phyloP scores from a whole-genome alignment of 2,113 vertebrate genomes.

The Nasalis larvatus region DNA sequence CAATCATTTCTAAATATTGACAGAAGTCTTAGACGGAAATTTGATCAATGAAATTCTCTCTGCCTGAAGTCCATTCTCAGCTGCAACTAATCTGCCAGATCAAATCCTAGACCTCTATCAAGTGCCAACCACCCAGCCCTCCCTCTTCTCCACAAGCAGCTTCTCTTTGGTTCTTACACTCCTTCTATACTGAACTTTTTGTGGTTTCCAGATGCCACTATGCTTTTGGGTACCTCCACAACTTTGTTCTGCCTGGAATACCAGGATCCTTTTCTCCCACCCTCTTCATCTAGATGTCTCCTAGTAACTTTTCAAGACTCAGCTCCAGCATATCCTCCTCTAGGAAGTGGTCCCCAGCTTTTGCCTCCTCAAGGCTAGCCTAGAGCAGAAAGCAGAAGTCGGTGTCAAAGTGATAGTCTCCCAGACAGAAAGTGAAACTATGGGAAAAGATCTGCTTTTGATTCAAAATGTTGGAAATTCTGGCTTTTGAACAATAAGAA shows the following conservation, averaged over 20 bases:
- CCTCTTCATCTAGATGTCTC: neutral
- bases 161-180: neutral
- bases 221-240: neutral
- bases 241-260: neutral
- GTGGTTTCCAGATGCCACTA: neutral
- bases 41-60: neutral
- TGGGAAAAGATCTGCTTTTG: neutral
- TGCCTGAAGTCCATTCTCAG: neutral
- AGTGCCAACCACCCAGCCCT: neutral
- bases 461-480: neutral
- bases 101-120: neutral
- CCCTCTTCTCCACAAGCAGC: neutral
- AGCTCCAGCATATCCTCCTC: neutral
- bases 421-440: neutral
- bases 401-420: neutral
- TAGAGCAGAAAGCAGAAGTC: neutral
- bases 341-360: neutral
- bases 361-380: neutral
- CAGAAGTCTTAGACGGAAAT: neutral
- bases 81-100: neutral
- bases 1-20: neutral
- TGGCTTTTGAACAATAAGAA: too few species aligned
- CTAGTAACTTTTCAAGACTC: neutral
- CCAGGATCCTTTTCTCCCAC: neutral
- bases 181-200: neutral